phyloP scores from a whole-genome alignment of 2,113 vertebrate genomes.

The Myotis yumanensis region DNA sequence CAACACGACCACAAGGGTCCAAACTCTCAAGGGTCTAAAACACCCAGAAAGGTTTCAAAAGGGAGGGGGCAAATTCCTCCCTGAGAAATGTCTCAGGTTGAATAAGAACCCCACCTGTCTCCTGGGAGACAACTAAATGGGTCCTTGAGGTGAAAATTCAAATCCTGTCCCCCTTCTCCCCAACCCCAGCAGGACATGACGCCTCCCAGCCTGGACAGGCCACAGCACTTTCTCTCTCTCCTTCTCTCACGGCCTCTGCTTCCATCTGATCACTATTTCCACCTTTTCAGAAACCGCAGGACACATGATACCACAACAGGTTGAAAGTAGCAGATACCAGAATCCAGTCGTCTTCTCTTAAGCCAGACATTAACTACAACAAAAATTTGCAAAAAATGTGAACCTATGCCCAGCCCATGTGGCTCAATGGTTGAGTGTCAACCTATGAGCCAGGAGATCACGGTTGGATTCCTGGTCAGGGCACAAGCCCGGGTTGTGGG shows the following conservation, averaged over 20 bases:
- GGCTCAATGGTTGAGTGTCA: no score
- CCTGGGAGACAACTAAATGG: neutral
- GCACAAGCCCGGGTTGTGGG: no score
- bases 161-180: no score
- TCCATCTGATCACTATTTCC: no score
- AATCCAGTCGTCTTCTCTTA: neutral
- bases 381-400: neutral
- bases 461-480: no score
- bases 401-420: no score
- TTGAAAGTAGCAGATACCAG: neutral
- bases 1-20: neutral
- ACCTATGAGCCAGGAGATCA: no score
- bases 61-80: neutral
- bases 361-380: neutral
- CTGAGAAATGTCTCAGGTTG: neutral
- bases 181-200: no score
- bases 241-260: neutral
- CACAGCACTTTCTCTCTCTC: neutral
- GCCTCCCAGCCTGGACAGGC: no score
- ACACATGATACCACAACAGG: neutral
- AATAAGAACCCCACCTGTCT: neutral
- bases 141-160: no score
- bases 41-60: neutral
- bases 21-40: neutral
- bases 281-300: neutral